phyloP scores from a whole-genome alignment of 2,888 invertebrate genomes.

The Phorcus lineatus region DNA sequence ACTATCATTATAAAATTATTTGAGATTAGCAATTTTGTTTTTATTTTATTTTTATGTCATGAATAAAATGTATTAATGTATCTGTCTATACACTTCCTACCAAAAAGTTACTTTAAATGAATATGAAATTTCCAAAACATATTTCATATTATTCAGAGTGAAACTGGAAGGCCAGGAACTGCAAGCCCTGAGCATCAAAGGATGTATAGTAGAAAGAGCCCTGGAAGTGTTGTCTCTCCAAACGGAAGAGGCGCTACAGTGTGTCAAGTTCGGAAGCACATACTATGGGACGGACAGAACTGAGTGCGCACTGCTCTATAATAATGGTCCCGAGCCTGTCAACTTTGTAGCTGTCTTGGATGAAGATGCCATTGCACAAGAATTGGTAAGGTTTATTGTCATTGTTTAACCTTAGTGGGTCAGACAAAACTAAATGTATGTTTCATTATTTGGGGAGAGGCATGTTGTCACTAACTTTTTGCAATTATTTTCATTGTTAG shows the following conservation, averaged over 20 bases:
- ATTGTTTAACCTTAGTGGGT: no score
- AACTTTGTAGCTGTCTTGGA: slow-evolving; percentile 75
- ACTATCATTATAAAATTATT: no score
- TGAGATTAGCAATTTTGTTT: no score
- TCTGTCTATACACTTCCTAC: no score
- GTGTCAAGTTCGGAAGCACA: slow-evolving; percentile 72
- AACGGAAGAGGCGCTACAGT: slow-evolving; percentile 60
- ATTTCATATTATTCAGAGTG: slow-evolving; percentile 52
- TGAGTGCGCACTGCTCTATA: slow-evolving; percentile 70
- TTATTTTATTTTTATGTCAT: no score
- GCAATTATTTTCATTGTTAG: no score
- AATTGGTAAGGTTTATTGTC: slow-evolving; percentile 62
- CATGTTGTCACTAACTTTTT: no score
- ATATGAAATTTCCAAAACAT: no score
- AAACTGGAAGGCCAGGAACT: slow-evolving; percentile 67
- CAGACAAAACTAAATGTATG: no score
- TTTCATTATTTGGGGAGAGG: no score
- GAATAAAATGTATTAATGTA: no score
- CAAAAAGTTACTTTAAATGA: no score
- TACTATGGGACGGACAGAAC: slow-evolving; percentile 75
- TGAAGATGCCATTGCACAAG: slow-evolving; percentile 74
- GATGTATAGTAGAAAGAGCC: slow-evolving; percentile 68
- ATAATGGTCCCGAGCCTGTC: slow-evolving; percentile 73
- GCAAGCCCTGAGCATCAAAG: slow-evolving; percentile 58
- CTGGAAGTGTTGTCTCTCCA: slow-evolving; percentile 69